Conservation (phyloP, 2,888 invertebrate genomes). For the Calephelis perditalis region DNA sequence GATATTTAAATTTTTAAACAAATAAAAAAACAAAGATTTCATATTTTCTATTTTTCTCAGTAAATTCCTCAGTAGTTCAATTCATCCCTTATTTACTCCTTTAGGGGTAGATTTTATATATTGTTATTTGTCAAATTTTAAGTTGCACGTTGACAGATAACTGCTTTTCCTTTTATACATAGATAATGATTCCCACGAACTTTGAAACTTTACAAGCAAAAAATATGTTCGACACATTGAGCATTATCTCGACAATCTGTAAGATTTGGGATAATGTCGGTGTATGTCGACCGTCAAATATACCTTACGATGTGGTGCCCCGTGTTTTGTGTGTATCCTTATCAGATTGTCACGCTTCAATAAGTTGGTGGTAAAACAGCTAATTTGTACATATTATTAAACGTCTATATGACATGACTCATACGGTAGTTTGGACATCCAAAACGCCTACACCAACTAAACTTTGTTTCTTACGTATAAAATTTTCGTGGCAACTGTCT, state of each 20-base stretch:
- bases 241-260: conserved; percentile 43
- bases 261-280: conserved; percentile 26
- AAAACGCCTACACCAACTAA: too few species aligned
- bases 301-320: conserved; percentile 21
- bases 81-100: too few species aligned
- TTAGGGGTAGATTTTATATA: too few species aligned
- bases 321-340: conserved; percentile 21
- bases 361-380: conserved; percentile 4
- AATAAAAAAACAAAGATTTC: too few species aligned
- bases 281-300: conserved; percentile 21
- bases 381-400: neutral
- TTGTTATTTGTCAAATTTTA: too few species aligned
- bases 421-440: too few species aligned
- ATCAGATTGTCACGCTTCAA: conserved; percentile 16
- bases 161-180: neutral
- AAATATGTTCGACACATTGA: conserved; percentile 44
- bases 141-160: too few species aligned
- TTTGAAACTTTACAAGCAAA: conserved; percentile 25
- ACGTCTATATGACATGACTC: neutral
- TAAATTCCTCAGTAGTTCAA: too few species aligned
- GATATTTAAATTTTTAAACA: too few species aligned
- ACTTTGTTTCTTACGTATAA: too few species aligned
- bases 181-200: conserved; percentile 18
- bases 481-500: too few species aligned
- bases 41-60: too few species aligned